phyloP scores from a whole-genome alignment of 2,888 invertebrate species.

The Ectemnius continuus region DNA sequence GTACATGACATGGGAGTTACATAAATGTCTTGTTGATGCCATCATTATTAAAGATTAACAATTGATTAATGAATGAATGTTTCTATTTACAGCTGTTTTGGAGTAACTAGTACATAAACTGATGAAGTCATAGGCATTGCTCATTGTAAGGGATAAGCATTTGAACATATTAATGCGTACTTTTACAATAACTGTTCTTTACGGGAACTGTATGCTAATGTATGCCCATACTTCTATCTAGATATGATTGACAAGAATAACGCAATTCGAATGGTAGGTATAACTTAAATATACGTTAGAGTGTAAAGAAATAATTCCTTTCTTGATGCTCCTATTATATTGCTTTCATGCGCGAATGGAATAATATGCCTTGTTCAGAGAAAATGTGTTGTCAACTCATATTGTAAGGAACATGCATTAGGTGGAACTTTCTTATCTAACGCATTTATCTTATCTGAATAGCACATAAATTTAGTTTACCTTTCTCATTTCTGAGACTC shows the following conservation, averaged over 20 bases:
- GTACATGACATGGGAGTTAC: background rate
- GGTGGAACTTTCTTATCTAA: conserved; percentile 48
- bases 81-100: background rate
- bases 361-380: too few species aligned
- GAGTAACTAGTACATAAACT: background rate
- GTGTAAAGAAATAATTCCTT: background rate
- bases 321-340: background rate
- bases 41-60: background rate
- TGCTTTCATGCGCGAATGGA: too few species aligned
- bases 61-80: background rate
- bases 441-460: conserved; percentile 57
- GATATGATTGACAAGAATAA: conserved; percentile 75
- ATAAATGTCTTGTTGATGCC: background rate
- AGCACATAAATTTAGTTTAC: conserved; percentile 26
- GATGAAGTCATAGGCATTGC: background rate
- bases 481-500: conserved; percentile 26
- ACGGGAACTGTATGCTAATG: conserved; percentile 6
- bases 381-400: too few species aligned
- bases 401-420: background rate
- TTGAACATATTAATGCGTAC: background rate
- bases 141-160: background rate
- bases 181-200: background rate
- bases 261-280: conserved; percentile 73
- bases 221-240: conserved; percentile 41
- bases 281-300: background rate